These are phyloP conservation scores for Pectinophora gossypiella DNA, from an alignment of 1,140 invertebrate species.

Conservation along the genomic window DNA sequence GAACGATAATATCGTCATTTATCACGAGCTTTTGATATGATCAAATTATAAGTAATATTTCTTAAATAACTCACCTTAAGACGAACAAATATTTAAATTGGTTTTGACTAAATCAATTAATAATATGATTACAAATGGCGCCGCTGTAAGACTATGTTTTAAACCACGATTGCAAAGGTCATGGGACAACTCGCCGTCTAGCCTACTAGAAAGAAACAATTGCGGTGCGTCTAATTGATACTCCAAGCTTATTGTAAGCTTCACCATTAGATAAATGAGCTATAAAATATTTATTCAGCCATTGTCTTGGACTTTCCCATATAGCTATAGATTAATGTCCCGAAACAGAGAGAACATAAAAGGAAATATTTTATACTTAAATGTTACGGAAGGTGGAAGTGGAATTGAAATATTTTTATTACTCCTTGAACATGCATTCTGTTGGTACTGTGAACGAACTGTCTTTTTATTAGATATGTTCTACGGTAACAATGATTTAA, in stretches of 20 bases:
- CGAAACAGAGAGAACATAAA: not conserved
- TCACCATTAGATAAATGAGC: slow-evolving; percentile 40
- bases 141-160: not conserved
- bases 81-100: no score
- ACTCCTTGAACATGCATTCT: no score
- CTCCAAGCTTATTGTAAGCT: slow-evolving; percentile 39
- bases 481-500: no score
- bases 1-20: no score
- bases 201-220: slow-evolving; percentile 32
- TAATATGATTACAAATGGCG: not conserved
- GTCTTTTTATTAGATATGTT: no score
- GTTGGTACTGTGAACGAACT: no score
- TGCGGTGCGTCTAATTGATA: slow-evolving; percentile 47
- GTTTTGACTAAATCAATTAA: no score
- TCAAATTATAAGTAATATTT: no score
- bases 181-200: slow-evolving; percentile 35
- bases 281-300: slow-evolving; percentile 50
- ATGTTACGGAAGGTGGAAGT: no score
- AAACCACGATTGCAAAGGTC: slow-evolving; percentile 22
- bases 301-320: slow-evolving; percentile 27
- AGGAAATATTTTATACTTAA: not conserved
- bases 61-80: no score
- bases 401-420: no score
- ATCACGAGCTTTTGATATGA: no score
- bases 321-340: not conserved